Conservation (phyloP, 2,113 vertebrate species). For the Halcyon malimbica region DNA sequence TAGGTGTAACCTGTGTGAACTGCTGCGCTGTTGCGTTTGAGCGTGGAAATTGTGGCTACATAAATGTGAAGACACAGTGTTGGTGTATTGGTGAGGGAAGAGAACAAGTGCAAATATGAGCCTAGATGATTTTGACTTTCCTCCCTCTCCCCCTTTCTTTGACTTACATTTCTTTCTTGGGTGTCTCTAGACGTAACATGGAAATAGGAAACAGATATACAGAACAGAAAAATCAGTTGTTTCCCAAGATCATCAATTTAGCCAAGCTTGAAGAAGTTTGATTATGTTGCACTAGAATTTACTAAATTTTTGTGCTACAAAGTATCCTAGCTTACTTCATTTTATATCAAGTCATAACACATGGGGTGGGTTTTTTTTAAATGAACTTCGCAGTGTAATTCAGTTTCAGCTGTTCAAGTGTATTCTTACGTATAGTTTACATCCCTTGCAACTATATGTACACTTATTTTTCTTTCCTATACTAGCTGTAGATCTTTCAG, state of each 20-base stretch:
- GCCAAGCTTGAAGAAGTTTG: background rate
- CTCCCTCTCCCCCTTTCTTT: background rate
- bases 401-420: background rate
- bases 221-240: too few relatives aligned
- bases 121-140: rapidly evolving
- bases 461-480: background rate
- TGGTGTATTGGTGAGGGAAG: rapidly evolving
- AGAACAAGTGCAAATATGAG: background rate
- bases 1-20: background rate
- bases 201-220: background rate
- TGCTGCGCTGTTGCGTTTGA: background rate
- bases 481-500: background rate
- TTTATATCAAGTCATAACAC: background rate
- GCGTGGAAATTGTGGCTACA: background rate
- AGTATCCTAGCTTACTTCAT: background rate
- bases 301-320: background rate
- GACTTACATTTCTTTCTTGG: background rate
- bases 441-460: background rate
- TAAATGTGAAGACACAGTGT: too few relatives aligned
- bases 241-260: background rate
- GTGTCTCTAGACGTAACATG: background rate
- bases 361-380: background rate
- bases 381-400: background rate
- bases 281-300: background rate
- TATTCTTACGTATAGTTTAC: background rate